phyloP scores from a whole-genome alignment of 2,888 invertebrate species.

The Sipunculus nudus region DNA sequence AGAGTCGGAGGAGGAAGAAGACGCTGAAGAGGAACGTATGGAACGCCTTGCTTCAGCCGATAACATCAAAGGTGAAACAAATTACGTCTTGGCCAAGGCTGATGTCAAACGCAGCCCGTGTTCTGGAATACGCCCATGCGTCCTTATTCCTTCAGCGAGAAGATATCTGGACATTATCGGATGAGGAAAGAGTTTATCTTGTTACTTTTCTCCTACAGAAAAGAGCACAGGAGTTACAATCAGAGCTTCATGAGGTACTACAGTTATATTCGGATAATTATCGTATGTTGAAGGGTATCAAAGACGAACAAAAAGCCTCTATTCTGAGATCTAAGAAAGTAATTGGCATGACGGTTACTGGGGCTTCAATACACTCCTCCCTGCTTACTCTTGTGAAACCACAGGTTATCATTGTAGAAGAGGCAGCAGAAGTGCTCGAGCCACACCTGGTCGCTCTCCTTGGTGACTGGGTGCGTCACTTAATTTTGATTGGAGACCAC shows the following conservation, averaged over 20 bases:
- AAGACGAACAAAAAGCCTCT: slow-evolving; percentile 6
- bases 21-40: slow-evolving; percentile 5
- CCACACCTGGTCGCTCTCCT: slow-evolving; percentile 29
- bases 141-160: neutral
- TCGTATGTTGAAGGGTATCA: too few relatives aligned
- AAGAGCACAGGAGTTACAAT: neutral
- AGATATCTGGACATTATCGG: slow-evolving; percentile 12
- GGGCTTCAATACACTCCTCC: slow-evolving; percentile 27
- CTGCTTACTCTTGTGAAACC: slow-evolving; percentile 18
- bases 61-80: too few relatives aligned
- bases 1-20: slow-evolving; percentile 22
- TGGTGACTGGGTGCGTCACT: slow-evolving; percentile 20
- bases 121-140: slow-evolving; percentile 2
- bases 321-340: slow-evolving; percentile 11
- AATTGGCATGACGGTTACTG: slow-evolving; percentile 34
- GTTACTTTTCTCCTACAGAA: slow-evolving; percentile 12
- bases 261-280: slow-evolving; percentile 4
- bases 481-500: slow-evolving; percentile 36
- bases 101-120: neutral
- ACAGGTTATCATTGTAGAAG: slow-evolving; percentile 27
- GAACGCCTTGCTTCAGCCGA: slow-evolving; percentile 13
- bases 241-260: slow-evolving; percentile 4
- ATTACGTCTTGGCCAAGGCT: too few relatives aligned
- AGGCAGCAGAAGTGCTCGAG: slow-evolving; percentile 34
- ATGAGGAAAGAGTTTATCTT: slow-evolving; percentile 7